Conservation (phyloP, 2,113 vertebrate species). For the Ptychochromis oligacanthus region DNA sequence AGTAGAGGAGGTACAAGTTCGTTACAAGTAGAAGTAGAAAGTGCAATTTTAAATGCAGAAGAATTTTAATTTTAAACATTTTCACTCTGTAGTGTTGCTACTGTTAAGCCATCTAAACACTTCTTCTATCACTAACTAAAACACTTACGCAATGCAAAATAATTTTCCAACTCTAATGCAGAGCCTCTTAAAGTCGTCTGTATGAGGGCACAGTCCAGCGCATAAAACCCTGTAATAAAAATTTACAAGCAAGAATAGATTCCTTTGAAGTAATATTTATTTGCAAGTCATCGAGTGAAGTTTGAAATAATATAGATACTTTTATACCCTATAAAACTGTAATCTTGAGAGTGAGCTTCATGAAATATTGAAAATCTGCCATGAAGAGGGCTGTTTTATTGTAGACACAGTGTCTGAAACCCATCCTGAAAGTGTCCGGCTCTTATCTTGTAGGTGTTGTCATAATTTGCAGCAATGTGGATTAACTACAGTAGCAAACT, state of each 20-base stretch:
- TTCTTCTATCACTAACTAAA: too few species aligned
- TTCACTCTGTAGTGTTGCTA: too few species aligned
- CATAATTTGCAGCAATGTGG: neutral
- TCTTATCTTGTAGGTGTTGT: neutral
- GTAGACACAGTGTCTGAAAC: neutral
- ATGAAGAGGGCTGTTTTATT: neutral
- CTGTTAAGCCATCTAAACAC: too few species aligned
- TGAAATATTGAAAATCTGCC: neutral
- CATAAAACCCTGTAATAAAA: slow-evolving; percentile 13
- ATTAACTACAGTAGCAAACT: neutral
- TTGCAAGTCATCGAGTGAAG: neutral
- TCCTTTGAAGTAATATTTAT: neutral
- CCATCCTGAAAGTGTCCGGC: neutral
- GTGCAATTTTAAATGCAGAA: too few species aligned
- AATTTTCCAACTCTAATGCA: neutral
- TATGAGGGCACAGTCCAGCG: neutral
- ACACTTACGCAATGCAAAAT: neutral
- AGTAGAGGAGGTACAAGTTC: neutral
- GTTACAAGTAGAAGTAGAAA: neutral
- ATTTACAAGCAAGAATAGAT: neutral
- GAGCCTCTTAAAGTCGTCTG: neutral
- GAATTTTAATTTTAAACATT: too few species aligned
- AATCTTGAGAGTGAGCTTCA: neutral
- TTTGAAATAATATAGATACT: neutral
- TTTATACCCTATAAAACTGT: neutral